These are phyloP conservation scores for Botia almorhae DNA, from an alignment of 2,797 vertebrate species.

Conservation along the genomic window DNA sequence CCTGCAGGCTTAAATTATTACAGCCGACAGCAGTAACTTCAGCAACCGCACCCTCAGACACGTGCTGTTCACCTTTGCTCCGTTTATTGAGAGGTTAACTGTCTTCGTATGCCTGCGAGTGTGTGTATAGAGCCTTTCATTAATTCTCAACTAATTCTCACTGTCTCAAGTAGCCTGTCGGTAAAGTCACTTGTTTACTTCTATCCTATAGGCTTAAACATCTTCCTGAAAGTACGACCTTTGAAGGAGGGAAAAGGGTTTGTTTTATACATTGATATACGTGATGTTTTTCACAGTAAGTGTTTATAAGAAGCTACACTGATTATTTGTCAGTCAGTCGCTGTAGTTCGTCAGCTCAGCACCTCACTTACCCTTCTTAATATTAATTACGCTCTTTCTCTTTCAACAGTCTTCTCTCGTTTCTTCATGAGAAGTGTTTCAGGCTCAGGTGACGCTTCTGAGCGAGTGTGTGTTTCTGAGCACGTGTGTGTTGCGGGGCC, in stretches of 20 bases:
- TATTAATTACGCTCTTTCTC: constrained; percentile 60
- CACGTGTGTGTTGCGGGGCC: constrained; percentile 6
- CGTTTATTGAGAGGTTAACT: constrained; percentile 42
- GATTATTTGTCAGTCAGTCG: constrained; percentile 49
- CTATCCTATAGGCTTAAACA: neutral
- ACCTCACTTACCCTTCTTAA: constrained; percentile 58
- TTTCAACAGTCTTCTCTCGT: constrained; percentile 47
- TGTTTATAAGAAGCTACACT: constrained; percentile 52
- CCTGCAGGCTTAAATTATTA: constrained; percentile 57
- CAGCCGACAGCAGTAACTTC: constrained; percentile 38
- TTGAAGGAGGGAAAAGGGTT: neutral
- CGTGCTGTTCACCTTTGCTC: constrained; percentile 50
- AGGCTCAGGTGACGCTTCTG: constrained; percentile 55
- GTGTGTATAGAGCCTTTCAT: constrained; percentile 63
- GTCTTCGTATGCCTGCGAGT: constrained; percentile 41
- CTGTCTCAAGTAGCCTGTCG: constrained; percentile 50
- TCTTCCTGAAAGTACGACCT: neutral
- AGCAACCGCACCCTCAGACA: constrained; percentile 49
- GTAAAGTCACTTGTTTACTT: constrained; percentile 4
- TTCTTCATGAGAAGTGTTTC: constrained; percentile 53
- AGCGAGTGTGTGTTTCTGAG: constrained; percentile 42
- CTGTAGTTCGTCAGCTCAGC: constrained; percentile 54
- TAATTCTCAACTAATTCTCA: constrained; percentile 59
- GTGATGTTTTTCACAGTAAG: constrained; percentile 53
- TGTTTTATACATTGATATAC: constrained; percentile 42